phyloP scores from a whole-genome alignment of 2,113 vertebrate genomes.

The Boulengeromyrus knoepffleri region DNA sequence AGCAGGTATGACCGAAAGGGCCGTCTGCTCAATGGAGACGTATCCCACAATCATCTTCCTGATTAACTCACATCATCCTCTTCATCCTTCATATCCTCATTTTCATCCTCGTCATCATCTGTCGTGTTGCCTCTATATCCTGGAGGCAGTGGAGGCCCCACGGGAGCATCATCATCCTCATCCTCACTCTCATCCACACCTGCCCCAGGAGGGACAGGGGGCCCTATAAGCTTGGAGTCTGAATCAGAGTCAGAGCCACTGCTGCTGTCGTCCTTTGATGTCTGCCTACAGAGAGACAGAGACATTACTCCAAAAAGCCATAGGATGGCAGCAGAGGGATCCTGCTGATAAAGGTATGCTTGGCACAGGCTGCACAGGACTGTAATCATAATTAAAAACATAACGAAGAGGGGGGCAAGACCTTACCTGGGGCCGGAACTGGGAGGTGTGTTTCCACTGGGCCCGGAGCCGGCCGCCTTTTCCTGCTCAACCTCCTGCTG shows the following conservation, averaged over 20 bases:
- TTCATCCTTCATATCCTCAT: constrained; percentile 39
- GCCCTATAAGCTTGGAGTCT: constrained; percentile 61
- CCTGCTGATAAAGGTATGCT: not conserved
- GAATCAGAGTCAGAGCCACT: constrained; percentile 42
- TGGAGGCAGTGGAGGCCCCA: constrained; percentile 69
- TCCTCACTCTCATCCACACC: constrained; percentile 16
- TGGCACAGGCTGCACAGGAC: not conserved
- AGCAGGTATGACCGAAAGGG: not conserved
- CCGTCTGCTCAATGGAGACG: not conserved
- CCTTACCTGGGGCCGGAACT: constrained; percentile 18
- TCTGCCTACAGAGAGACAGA: constrained; percentile 37
- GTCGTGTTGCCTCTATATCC: constrained; percentile 58
- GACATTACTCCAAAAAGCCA: not conserved
- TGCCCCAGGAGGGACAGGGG: constrained; percentile 53
- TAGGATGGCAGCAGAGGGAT: not conserved
- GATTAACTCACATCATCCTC: constrained; percentile 72
- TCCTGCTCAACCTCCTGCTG: constrained; percentile 32
- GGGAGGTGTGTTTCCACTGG: constrained; percentile 29
- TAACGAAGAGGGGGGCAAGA: too few relatives aligned
- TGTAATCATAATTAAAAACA: not conserved
- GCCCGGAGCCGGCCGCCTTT: constrained; percentile 33
- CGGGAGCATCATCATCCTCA: constrained; percentile 49
- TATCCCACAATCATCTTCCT: not conserved
- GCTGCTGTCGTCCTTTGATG: constrained; percentile 33
- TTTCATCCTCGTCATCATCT: constrained; percentile 38